Base-by-base conservation (phyloP, 1,140 invertebrate genomes). In the Meloidogyne floridensis region DNA sequence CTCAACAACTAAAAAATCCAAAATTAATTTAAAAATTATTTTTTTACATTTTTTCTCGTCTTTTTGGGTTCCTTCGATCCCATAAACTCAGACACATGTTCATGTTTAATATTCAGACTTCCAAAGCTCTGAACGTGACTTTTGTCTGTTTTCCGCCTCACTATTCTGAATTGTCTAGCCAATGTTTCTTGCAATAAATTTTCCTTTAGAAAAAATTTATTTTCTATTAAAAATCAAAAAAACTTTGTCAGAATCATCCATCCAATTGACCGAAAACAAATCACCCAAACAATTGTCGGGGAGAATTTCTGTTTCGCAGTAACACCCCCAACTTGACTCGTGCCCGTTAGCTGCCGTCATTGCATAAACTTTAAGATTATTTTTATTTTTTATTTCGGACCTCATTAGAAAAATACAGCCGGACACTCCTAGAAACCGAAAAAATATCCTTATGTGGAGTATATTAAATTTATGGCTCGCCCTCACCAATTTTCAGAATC, bases 111-210 rank as follows among this genome's bases (percentile, higher is more conserved):
- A 15, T 70, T 86, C 77, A 92, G 78, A 84, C 93, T 91, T 83
- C 93, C 93, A 90, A 91, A 93, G 85, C 93, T 91, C 87, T 91
- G 87, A 2, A 93, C 93, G 87, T 93, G 92, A 76, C 92, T 93
- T 13, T 91, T 92, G 83, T 92, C 93, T 5, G 93, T 93, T 87
- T 92, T 91, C n/a, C 91, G 87, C 84, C 91, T 92, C 3, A 93
- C 93, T 77, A 93, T 90, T 53, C 91, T 80, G 87, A 91, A 93
- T 84, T 93, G 93, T 54, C 91, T 87, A 43, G 92, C 86, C 1
- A 93, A 82, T 42, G 92, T 92, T 87, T 93, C 93, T 20, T 84
- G 81, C 0, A 84, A 83, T 53, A 93, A 84, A 77, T 92, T 89
- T 88, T 93, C 92, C 91, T 92, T 74, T 53, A 91, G 32, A 32